A percentile compares a stretch with the other conserved stretches of the same genome.
These are phyloP conservation scores for Nemapogon koenigi DNA, from an alignment of 2,888 invertebrate genomes.

Conservation along the genomic window DNA sequence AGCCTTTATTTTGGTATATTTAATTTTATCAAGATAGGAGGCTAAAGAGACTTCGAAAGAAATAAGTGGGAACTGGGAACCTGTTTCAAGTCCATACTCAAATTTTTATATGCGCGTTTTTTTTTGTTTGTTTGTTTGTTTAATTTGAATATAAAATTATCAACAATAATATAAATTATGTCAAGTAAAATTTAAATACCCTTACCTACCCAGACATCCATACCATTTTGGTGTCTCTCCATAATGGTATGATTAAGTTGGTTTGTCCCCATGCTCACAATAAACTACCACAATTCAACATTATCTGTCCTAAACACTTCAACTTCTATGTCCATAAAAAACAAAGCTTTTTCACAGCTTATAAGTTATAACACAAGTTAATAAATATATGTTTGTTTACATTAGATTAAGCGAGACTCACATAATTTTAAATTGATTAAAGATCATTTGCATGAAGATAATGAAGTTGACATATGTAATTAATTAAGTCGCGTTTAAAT, in stretches of 20 bases:
- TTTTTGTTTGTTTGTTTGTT: too few relatives aligned
- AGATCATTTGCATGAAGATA: slow-evolving; percentile 58
- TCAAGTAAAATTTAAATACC: slow-evolving; percentile 26
- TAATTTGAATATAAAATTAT: too few relatives aligned
- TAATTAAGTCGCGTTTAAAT: slow-evolving; percentile 50
- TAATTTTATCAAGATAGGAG: too few relatives aligned
- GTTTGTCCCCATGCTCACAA: slow-evolving; percentile 38
- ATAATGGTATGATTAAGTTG: slow-evolving; percentile 53
- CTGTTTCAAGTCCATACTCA: too few relatives aligned
- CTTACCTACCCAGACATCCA: slow-evolving; percentile 68
- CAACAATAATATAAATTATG: background rate
- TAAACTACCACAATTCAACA: slow-evolving; percentile 21
- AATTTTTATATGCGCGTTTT: too few relatives aligned
- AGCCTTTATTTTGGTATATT: too few relatives aligned
- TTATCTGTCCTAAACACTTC: slow-evolving; percentile 24
- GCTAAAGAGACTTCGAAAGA: too few relatives aligned
- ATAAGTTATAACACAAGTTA: slow-evolving; percentile 49
- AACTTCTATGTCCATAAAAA: slow-evolving; percentile 24
- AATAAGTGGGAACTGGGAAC: too few relatives aligned
- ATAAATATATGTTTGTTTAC: slow-evolving; percentile 59
- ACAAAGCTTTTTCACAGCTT: slow-evolving; percentile 31
- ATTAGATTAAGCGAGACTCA: slow-evolving; percentile 53
- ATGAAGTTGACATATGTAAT: slow-evolving; percentile 58
- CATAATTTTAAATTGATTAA: slow-evolving; percentile 56
- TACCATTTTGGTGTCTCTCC: slow-evolving; percentile 65